These are phyloP conservation scores for Antennarius striatus DNA, from an alignment of 2,113 vertebrate genomes.

Conservation along the genomic window DNA sequence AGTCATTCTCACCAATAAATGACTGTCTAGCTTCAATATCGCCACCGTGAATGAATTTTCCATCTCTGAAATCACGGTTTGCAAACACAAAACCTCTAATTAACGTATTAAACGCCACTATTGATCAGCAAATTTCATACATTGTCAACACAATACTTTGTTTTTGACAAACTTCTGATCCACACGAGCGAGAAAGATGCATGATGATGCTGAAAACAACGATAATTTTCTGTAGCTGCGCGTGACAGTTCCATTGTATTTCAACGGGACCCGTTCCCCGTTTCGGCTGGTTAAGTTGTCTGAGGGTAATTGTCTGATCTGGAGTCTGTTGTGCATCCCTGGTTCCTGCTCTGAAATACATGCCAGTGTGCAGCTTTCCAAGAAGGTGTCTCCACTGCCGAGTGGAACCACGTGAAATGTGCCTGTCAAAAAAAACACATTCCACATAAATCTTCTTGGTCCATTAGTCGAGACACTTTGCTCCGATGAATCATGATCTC, in stretches of 20 bases:
- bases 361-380: constrained; percentile 52
- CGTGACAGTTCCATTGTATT: constrained; percentile 54
- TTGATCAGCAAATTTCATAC: too few species aligned
- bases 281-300: constrained; percentile 68
- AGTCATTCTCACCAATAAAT: too few species aligned
- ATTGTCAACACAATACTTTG: too few species aligned
- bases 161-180: too few species aligned
- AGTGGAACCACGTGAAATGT: constrained; percentile 60
- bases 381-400: constrained; percentile 49
- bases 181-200: too few species aligned
- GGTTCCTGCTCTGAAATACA: constrained; percentile 60
- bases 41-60: too few species aligned
- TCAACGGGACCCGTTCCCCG: constrained; percentile 32
- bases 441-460: constrained; percentile 60
- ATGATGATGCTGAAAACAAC: constrained; percentile 33
- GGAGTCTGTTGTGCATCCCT: constrained; percentile 64
- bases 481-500: constrained; percentile 66
- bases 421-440: constrained; percentile 63
- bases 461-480: constrained; percentile 63
- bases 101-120: too few species aligned
- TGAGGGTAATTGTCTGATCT: constrained; percentile 71
- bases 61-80: too few species aligned
- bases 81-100: too few species aligned
- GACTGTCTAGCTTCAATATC: too few species aligned
- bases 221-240: constrained; percentile 37